Conservation (phyloP, 2,888 invertebrate species). For the Lucinisca nassula region DNA sequence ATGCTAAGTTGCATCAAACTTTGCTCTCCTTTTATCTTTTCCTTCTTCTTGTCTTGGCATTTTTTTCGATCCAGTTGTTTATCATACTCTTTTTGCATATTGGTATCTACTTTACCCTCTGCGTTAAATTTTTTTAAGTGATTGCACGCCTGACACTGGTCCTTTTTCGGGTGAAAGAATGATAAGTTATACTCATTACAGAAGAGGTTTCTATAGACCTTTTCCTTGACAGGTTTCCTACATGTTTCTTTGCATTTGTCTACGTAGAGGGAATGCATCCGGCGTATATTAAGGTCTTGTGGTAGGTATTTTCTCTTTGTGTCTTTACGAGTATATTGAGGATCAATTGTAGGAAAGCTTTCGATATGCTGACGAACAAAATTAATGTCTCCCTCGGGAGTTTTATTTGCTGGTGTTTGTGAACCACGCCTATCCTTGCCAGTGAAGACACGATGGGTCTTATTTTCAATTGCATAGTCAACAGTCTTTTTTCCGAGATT, state of each 20-base stretch:
- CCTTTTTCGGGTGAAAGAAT: constrained; percentile 14
- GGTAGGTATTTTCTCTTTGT: not conserved
- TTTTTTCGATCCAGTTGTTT: constrained; percentile 23
- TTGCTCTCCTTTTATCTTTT: constrained; percentile 1
- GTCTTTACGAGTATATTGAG: no score
- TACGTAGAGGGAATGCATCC: not conserved
- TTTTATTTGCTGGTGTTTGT: not conserved
- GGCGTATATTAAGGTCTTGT: constrained; percentile 36
- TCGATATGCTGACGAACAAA: not conserved
- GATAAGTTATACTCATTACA: not conserved
- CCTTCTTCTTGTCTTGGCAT: constrained; percentile 17
- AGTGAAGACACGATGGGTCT: not conserved
- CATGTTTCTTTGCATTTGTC: not conserved
- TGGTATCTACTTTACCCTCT: constrained; percentile 6
- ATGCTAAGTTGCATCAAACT: constrained; percentile 5
- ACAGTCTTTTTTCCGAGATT: not conserved
- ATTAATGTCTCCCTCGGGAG: not conserved
- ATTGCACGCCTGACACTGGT: no score
- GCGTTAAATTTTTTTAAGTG: no score
- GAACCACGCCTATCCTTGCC: not conserved
- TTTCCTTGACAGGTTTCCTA: no score
- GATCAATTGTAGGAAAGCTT: not conserved
- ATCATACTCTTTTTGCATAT: not conserved
- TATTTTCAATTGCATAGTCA: not conserved
- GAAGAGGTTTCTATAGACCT: not conserved